Evolutionary conservation across 2,888 invertebrate species (phyloP).

Genomic region (Scotopteryx bipunctaria): DNA sequence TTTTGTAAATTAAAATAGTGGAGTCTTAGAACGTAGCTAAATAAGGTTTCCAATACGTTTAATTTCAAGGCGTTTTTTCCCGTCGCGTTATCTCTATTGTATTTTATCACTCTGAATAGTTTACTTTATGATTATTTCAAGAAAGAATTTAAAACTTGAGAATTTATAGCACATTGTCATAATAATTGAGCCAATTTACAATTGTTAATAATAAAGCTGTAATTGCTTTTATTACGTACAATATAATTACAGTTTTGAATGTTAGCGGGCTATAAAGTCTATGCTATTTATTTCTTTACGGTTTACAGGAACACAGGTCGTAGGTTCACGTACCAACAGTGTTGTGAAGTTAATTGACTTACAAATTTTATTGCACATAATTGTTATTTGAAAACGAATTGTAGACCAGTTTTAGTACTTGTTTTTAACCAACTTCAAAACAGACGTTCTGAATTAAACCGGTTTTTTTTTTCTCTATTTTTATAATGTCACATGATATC

Average conservation of each 20-base stretch:
- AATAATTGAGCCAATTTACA: conserved; percentile 26
- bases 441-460: no score
- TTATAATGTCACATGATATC: no score
- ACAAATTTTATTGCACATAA: no score
- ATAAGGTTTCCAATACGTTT: no score
- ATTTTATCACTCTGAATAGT: conserved; percentile 2
- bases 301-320: not conserved
- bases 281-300: not conserved
- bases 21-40: no score
- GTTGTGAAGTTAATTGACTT: no score
- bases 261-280: conserved; percentile 5
- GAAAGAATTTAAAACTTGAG: conserved; percentile 25
- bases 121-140: conserved; percentile 21
- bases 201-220: conserved; percentile 25
- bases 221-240: conserved; percentile 16
- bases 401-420: no score
- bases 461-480: no score
- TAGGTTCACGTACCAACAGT: no score
- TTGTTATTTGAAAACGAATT: no score
- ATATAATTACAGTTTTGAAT: conserved; percentile 18
- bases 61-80: not conserved
- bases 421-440: no score
- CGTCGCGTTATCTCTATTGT: not conserved
- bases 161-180: conserved; percentile 33
- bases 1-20: no score